Evolutionary conservation across 2,888 invertebrate species (phyloP), one percentile per base, ranked within the genome.

Genomic region (Pristionchus mayeri): DNA sequence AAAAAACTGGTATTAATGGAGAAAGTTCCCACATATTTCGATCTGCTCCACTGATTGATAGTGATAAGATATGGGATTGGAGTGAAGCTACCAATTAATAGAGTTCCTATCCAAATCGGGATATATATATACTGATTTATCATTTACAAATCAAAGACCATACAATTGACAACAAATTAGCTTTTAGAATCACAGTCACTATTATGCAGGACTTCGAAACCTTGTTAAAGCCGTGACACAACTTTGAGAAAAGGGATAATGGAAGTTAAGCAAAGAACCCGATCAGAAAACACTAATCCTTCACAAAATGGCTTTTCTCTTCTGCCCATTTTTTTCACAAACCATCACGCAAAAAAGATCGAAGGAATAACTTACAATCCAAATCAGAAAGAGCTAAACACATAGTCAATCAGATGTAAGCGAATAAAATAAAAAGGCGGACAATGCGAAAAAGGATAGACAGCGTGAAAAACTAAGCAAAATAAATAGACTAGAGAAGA

Each of bases 261-360:
- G 2, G 40, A 37, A 37, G 67, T n/a, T 4, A n/a, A n/a, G 37
- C 16, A 37, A 67, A 21, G 7, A 21, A 37, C 67, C 67, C 67
- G 67, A 67, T 21, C 4, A 67, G 37, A 30, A 18, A 67, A 67
- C 21, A 34, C 37, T 27, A 34, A 37, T 67, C 18, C 40, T 67
- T 67, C 67, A 67, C 40, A 67, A 34, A 67, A 67, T 37, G 18
- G 37, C 67, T 67, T 37, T 37, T 34, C 37, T 37, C 37, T 21
- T 67, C 37, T 67, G 34, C 37, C 37, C 67, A 34, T 37, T 40
- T 40, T 37, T 34, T 37, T 60, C 67, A 67, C 67, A 67, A 67
- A 67, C 34, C 34, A 67, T 67, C 67, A 67, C 67, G 37, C 18
- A 67, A 67, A 21, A 67, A 67, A 67, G 67, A 67, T 67, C 37